A percentile compares a stretch with the other conserved stretches of the same genome.
Conservation (phyloP, 1,140 invertebrate species). For the Agrilus planipennis region DNA sequence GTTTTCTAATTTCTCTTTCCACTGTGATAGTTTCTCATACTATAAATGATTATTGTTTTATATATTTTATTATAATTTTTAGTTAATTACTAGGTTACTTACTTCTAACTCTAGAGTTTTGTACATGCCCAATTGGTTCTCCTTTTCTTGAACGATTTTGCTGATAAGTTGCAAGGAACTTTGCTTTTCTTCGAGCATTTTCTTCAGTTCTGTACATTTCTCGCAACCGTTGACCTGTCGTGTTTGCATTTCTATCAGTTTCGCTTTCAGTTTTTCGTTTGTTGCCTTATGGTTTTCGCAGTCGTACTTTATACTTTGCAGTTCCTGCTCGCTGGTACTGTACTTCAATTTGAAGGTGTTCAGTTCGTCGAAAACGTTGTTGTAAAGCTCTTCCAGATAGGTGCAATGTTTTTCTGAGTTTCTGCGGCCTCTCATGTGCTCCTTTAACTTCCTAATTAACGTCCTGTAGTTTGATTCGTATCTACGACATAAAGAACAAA, state of each 20-base stretch:
- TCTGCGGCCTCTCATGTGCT: conserved; percentile 1
- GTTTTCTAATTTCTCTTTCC: no score
- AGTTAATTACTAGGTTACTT: not conserved
- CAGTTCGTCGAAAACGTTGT: not conserved
- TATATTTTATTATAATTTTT: no score
- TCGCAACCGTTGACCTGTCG: no score
- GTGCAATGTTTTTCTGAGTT: not conserved
- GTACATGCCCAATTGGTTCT: not conserved
- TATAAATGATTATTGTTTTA: no score
- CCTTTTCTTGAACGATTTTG: not conserved
- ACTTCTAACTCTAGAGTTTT: not conserved
- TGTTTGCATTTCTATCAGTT: not conserved
- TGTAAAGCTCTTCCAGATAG: conserved; percentile 3
- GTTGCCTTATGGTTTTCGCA: conserved; percentile 1
- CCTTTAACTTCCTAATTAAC: conserved; percentile 4
- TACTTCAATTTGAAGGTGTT: not conserved
- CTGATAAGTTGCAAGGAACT: not conserved
- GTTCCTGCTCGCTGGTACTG: not conserved
- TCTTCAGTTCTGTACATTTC: not conserved
- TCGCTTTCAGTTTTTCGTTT: conserved; percentile 1
- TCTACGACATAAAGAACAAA: not conserved
- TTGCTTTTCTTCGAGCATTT: not conserved
- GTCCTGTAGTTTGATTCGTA: not conserved
- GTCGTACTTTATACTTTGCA: not conserved
- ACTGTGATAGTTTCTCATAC: no score